These are phyloP conservation scores for Lagria hirta DNA, from an alignment of 2,888 invertebrate genomes.

Conservation along the genomic window DNA sequence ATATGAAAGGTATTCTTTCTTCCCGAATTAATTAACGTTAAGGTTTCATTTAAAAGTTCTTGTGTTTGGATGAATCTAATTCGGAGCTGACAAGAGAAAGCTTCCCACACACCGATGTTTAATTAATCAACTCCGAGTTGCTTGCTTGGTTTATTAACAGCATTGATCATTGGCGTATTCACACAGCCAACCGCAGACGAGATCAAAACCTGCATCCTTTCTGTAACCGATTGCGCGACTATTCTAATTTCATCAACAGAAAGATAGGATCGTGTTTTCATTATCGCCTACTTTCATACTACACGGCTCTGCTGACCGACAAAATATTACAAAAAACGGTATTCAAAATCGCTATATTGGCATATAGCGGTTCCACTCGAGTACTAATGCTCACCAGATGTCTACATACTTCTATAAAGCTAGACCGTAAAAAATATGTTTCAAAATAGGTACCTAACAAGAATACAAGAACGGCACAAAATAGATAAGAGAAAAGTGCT, in stretches of 20 bases:
- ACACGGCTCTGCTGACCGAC: too few relatives aligned
- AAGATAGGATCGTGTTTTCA: too few relatives aligned
- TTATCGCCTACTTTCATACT: too few relatives aligned
- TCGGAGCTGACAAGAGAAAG: constrained; percentile 42
- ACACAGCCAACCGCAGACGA: constrained; percentile 51
- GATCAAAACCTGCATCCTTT: constrained; percentile 48
- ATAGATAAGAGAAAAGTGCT: too few relatives aligned
- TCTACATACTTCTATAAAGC: too few relatives aligned
- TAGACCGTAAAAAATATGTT: too few relatives aligned
- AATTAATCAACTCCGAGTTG: constrained; percentile 54
- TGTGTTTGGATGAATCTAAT: constrained; percentile 28
- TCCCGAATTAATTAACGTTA: constrained; percentile 23
- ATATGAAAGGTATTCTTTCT: constrained; percentile 9
- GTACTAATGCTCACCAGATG: too few relatives aligned
- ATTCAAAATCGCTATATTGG: too few relatives aligned
- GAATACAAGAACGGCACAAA: too few relatives aligned
- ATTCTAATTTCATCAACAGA: constrained; percentile 31
- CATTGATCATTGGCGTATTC: constrained; percentile 55
- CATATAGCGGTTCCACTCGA: too few relatives aligned
- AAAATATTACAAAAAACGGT: too few relatives aligned
- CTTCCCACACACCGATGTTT: constrained; percentile 53
- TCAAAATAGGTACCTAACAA: too few relatives aligned
- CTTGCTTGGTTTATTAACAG: constrained; percentile 53
- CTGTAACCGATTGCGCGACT: constrained; percentile 32
- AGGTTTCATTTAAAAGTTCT: constrained; percentile 27